Conservation (phyloP, 2,888 invertebrate genomes). For the Vanessa cardui region DNA sequence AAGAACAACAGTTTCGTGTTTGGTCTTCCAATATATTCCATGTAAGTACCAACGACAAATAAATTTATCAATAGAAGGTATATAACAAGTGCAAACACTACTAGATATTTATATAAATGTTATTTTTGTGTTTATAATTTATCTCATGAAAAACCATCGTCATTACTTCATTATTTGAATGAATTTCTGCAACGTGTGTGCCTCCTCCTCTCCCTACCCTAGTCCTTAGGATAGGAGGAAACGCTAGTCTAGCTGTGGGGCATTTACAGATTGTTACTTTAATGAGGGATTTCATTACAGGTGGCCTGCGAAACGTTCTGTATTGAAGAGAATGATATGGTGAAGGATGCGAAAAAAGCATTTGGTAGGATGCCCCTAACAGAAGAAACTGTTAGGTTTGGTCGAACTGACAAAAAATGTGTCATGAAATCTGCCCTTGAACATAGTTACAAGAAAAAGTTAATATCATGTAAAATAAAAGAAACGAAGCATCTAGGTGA, state of each 20-base stretch:
- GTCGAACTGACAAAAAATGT: conserved; percentile 72
- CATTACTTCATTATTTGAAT: too few relatives aligned
- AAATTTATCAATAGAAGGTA: too few relatives aligned
- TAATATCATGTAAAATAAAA: conserved; percentile 80
- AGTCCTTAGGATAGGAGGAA: too few relatives aligned
- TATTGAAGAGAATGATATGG: conserved; percentile 92
- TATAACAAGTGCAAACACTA: too few relatives aligned
- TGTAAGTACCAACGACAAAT: conserved; percentile 75
- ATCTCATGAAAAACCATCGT: too few relatives aligned
- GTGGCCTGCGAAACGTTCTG: conserved; percentile 96
- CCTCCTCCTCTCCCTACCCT: too few relatives aligned
- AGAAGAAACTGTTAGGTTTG: conserved; percentile 88
- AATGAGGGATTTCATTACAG: conserved; percentile 66
- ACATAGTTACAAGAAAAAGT: conserved; percentile 62
- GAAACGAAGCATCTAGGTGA: conserved; percentile 84
- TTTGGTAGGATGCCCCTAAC: conserved; percentile 88
- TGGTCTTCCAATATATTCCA: conserved; percentile 95
- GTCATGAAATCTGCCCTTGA: conserved; percentile 62
- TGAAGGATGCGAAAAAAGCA: conserved; percentile 90
- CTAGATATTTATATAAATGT: too few relatives aligned
- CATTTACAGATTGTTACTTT: background rate
- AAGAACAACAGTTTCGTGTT: conserved; percentile 94
- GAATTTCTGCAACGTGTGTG: too few relatives aligned
- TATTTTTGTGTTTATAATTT: too few relatives aligned
- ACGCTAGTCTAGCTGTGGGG: too few relatives aligned